Conservation (phyloP, 2,797 vertebrate species). For the Manis javanica region DNA sequence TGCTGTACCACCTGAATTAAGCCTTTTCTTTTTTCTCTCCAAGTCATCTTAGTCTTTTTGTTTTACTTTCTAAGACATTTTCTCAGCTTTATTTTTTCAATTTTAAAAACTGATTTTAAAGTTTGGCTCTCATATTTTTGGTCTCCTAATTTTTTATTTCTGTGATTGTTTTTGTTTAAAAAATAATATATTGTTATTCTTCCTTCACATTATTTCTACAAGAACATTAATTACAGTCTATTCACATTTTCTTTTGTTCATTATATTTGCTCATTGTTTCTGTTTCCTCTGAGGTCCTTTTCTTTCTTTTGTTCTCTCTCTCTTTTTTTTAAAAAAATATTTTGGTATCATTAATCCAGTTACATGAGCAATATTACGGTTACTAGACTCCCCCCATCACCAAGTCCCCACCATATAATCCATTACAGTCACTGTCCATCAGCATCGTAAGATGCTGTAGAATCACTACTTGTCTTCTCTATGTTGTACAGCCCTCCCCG, state of each 20-base stretch:
- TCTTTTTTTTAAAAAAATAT: neutral
- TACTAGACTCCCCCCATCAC: no score
- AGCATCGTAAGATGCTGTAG: no score
- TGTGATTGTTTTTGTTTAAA: neutral
- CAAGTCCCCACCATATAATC: no score
- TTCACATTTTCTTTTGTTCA: neutral
- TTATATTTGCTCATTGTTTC: neutral
- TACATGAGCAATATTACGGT: no score
- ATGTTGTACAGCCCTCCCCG: no score
- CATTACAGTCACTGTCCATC: no score
- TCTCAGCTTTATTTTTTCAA: neutral
- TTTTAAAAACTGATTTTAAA: neutral
- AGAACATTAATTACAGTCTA: neutral
- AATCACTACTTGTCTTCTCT: no score
- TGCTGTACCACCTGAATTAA: neutral
- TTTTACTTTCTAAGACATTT: neutral
- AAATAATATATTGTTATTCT: neutral
- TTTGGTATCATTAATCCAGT: no score
- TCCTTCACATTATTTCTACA: neutral
- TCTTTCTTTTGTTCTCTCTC: neutral
- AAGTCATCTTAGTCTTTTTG: neutral
- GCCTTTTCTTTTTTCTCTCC: neutral
- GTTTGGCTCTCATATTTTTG: neutral
- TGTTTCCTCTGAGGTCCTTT: neutral
- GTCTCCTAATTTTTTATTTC: neutral